Evolutionary conservation across 2,888 invertebrate genomes (phyloP).

Genomic region (Carterocephalus palaemon): DNA sequence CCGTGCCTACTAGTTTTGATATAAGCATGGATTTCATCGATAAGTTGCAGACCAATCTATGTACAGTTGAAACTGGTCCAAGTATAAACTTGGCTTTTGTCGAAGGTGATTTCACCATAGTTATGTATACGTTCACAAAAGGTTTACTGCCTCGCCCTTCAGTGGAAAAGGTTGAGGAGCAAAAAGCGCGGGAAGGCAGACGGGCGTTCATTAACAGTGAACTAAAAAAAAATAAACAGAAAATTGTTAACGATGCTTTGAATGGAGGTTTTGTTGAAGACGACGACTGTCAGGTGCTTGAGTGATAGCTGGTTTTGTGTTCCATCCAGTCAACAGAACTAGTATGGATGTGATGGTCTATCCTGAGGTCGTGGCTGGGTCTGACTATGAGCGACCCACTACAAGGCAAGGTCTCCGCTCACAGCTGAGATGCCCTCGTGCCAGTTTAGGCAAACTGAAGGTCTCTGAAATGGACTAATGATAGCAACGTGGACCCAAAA

Average conservation of each 20-base stretch:
- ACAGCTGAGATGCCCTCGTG: too few species aligned
- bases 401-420: too few species aligned
- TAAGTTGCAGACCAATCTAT: constrained; percentile 64
- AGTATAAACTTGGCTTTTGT: constrained; percentile 65
- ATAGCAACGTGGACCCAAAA: too few species aligned
- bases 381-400: too few species aligned
- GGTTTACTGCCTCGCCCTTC: constrained; percentile 48
- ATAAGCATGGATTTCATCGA: constrained; percentile 57
- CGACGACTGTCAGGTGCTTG: constrained; percentile 55
- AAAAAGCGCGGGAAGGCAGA: constrained; percentile 52
- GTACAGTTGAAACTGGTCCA: constrained; percentile 65
- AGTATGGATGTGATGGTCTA: too few species aligned
- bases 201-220: constrained; percentile 63
- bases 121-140: constrained; percentile 67
- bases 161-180: constrained; percentile 42
- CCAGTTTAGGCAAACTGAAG: too few species aligned
- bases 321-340: background rate
- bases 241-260: constrained; percentile 59
- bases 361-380: too few species aligned
- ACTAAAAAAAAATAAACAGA: constrained; percentile 50
- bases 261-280: constrained; percentile 67
- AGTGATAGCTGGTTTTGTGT: constrained; percentile 36
- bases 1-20: constrained; percentile 53
- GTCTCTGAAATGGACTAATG: too few species aligned
- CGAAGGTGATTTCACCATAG: constrained; percentile 66